Conservation (phyloP, 2,888 invertebrate genomes). For the Dynastes grantii region DNA sequence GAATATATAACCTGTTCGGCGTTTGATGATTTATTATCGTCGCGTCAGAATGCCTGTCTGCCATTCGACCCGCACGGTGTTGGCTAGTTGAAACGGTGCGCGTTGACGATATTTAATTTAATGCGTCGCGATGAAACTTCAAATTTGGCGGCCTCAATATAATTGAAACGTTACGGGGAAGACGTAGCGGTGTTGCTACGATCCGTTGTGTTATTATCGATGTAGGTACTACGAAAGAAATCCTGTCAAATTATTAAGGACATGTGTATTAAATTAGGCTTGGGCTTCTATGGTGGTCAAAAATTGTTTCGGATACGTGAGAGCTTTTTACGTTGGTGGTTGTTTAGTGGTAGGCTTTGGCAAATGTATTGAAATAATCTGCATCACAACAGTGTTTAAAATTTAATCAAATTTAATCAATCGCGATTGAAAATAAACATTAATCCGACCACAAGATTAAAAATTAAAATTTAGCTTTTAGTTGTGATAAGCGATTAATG, state of each 20-base stretch:
- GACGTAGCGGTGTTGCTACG: neutral
- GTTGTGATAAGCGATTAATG: too few relatives aligned
- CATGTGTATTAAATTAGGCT: slow-evolving; percentile 24
- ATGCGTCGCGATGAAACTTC: slow-evolving; percentile 22
- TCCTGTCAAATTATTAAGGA: slow-evolving; percentile 25
- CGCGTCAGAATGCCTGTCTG: neutral
- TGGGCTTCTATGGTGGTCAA: neutral
- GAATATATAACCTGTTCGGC: slow-evolving; percentile 22
- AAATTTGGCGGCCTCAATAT: slow-evolving; percentile 23
- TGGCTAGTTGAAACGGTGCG: neutral
- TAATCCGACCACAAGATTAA: too few relatives aligned
- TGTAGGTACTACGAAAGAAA: slow-evolving; percentile 7
- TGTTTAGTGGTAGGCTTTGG: too few relatives aligned
- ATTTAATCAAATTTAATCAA: too few relatives aligned
- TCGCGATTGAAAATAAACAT: too few relatives aligned
- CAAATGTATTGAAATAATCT: too few relatives aligned
- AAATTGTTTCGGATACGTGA: too few relatives aligned
- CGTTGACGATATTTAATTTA: slow-evolving; percentile 34
- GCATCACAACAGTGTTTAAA: too few relatives aligned
- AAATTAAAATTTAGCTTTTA: too few relatives aligned
- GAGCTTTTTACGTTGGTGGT: too few relatives aligned
- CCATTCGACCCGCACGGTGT: neutral
- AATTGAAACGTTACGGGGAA: slow-evolving; percentile 34
- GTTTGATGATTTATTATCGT: slow-evolving; percentile 30
- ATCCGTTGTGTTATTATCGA: neutral